Evolutionary conservation across 2,888 invertebrate genomes (phyloP).

Genomic region (Allophyes oxyacanthae): DNA sequence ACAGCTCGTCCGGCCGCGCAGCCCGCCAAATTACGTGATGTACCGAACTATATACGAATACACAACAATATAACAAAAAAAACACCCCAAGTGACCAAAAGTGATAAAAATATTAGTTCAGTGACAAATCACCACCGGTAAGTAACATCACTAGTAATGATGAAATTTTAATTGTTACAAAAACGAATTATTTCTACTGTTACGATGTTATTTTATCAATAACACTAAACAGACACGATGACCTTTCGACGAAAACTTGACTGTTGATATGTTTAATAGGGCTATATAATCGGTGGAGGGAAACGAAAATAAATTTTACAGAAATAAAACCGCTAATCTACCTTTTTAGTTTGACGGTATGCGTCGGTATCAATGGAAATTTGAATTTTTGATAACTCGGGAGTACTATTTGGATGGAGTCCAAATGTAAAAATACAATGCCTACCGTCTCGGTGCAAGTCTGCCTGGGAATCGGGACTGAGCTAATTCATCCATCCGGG

Average conservation of each 20-base stretch:
- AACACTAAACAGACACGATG: slow-evolving; percentile 48
- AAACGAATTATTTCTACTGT: slow-evolving; percentile 25
- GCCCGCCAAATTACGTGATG: slow-evolving; percentile 39
- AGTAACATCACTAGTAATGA: slow-evolving; percentile 32
- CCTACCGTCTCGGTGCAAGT: slow-evolving; percentile 79
- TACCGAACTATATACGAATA: slow-evolving; percentile 57
- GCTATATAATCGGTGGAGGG: slow-evolving; percentile 45
- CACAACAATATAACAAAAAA: slow-evolving; percentile 49
- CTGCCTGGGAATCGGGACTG: slow-evolving; percentile 73
- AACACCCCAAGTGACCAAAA: slow-evolving; percentile 49
- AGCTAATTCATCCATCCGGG: slow-evolving; percentile 61
- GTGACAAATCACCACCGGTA: slow-evolving; percentile 48
- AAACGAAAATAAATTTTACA: slow-evolving; percentile 35
- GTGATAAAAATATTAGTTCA: slow-evolving; percentile 41
- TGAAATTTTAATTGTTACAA: slow-evolving; percentile 9
- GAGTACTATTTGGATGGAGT: slow-evolving; percentile 85
- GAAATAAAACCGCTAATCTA: slow-evolving; percentile 18
- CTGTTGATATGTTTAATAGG: slow-evolving; percentile 38
- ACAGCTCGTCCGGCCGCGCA: slow-evolving; percentile 46
- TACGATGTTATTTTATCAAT: slow-evolving; percentile 54
- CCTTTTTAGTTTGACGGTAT: slow-evolving; percentile 36
- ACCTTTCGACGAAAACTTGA: slow-evolving; percentile 52
- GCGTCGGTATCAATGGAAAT: slow-evolving; percentile 60
- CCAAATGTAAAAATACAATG: slow-evolving; percentile 88
- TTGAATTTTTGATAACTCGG: slow-evolving; percentile 72